A percentile compares a stretch with the other conserved stretches of the same genome.
Conservation (phyloP, 2,113 vertebrate genomes). For the Mirounga angustirostris region DNA sequence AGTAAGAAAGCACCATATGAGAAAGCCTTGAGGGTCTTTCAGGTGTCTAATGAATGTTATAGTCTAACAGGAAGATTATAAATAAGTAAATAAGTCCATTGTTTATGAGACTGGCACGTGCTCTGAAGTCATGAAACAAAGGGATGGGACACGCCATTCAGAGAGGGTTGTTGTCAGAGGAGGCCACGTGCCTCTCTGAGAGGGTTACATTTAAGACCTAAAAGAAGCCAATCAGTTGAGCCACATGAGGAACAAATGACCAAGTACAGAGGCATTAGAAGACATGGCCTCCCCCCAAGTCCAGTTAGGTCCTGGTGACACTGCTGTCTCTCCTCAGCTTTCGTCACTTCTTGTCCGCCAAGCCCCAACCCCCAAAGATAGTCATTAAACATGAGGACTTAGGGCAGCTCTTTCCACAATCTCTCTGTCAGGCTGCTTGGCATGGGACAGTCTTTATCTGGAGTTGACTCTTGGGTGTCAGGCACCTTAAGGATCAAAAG, state of each 20-base stretch:
- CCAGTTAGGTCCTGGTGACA: neutral
- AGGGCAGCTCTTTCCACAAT: neutral
- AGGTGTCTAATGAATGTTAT: accelerated
- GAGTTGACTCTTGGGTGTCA: neutral
- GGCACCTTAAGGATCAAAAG: neutral
- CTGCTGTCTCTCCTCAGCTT: neutral
- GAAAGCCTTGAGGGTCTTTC: neutral
- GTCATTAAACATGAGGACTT: neutral
- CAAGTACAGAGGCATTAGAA: neutral
- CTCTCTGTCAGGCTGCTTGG: neutral
- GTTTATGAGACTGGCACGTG: neutral
- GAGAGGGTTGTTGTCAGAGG: accelerated
- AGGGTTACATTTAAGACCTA: neutral
- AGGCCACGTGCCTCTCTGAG: neutral
- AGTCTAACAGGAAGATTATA: neutral
- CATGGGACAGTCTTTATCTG: neutral
- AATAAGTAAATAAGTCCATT: neutral
- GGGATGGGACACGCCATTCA: neutral
- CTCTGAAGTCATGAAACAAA: neutral
- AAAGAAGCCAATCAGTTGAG: neutral
- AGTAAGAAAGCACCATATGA: neutral
- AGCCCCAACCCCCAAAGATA: neutral
- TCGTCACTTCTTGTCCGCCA: neutral
- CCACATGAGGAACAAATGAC: neutral
- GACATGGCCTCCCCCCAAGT: neutral